These are phyloP conservation scores for Marmota monax DNA, from an alignment of 2,113 vertebrate genomes.

Conservation along the genomic window DNA sequence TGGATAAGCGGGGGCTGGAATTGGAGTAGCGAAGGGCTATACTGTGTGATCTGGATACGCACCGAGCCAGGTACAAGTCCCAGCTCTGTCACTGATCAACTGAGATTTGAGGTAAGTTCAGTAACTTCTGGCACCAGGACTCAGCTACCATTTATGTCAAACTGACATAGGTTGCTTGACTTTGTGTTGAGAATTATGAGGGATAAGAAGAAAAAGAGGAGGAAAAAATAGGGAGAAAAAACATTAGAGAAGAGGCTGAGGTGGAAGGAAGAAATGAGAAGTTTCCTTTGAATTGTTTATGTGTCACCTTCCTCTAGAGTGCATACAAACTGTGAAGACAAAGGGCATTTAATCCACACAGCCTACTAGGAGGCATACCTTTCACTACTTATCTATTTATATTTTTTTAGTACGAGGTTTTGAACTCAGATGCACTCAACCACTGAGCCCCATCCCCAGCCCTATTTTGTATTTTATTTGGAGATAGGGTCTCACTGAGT, in stretches of 20 bases:
- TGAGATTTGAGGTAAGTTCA: background rate
- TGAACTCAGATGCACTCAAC: too few relatives aligned
- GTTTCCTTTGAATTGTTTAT: background rate
- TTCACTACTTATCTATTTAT: background rate
- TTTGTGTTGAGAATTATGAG: background rate
- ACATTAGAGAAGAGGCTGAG: background rate
- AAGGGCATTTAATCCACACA: background rate
- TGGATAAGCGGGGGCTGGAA: background rate
- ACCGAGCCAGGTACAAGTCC: background rate
- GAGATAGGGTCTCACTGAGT: too few relatives aligned
- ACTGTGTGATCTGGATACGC: background rate
- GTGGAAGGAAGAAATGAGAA: background rate
- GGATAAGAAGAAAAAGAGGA: background rate
- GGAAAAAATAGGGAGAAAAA: too few relatives aligned
- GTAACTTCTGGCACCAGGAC: background rate
- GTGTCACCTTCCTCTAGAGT: background rate
- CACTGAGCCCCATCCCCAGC: too few relatives aligned
- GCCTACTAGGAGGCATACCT: background rate
- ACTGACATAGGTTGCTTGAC: background rate
- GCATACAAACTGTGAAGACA: fast-evolving
- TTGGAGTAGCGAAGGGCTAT: background rate
- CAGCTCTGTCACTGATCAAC: background rate
- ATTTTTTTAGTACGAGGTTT: too few relatives aligned
- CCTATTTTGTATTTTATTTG: too few relatives aligned
- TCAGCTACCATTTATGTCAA: background rate